Evolutionary conservation across 2,113 vertebrate species (phyloP), one percentile per base, ranked within the genome.

Genomic region (Cololabis saira): DNA sequence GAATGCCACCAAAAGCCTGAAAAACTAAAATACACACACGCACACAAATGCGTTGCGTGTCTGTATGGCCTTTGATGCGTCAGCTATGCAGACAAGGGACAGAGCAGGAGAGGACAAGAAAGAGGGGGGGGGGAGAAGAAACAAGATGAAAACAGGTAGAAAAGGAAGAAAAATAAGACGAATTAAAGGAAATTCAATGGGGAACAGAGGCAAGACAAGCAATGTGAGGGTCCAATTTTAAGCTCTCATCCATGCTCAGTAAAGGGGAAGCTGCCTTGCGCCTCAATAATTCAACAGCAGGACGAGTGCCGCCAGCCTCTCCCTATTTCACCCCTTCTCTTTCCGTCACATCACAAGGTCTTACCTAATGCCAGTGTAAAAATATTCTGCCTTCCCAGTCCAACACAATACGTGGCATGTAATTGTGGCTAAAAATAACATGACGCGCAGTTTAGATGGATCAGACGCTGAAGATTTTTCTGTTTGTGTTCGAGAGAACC

Each of bases 281-380:
- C 67, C 81, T 90, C 81, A 90, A 90, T 90, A 83, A 90, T 90
- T 90, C 73, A 90, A 76, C 70, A 82, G 79, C 2, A 21, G 75
- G 78, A 81, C 67, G 33, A 85, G 68, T 74, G 75, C 82, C 55
- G 42, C 77, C 69, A 81, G 69, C 65, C 74, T 65, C 65, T n/a
- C 58, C 24, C 67, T 19, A 49, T 18, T 44, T 24, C 56, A 21
- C 43, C 14, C 45, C 24, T 47, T 53, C 52, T 50, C 60, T 41
- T 45, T 67, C 53, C 11, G 51, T 71, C 77, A 70, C 71, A 84
- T 85, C 76, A 82, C 73, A 77, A 65, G 69, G 73, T 67, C 77
- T 79, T 62, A 76, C 61, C 72, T 80, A 79, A 84, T 61, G 77
- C 65, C 16, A 21, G 61, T 17, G 51, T 81, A 82, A 84, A 85